phyloP scores from a whole-genome alignment of 2,797 vertebrate genomes.

The Rhabdophis nuchalis region DNA sequence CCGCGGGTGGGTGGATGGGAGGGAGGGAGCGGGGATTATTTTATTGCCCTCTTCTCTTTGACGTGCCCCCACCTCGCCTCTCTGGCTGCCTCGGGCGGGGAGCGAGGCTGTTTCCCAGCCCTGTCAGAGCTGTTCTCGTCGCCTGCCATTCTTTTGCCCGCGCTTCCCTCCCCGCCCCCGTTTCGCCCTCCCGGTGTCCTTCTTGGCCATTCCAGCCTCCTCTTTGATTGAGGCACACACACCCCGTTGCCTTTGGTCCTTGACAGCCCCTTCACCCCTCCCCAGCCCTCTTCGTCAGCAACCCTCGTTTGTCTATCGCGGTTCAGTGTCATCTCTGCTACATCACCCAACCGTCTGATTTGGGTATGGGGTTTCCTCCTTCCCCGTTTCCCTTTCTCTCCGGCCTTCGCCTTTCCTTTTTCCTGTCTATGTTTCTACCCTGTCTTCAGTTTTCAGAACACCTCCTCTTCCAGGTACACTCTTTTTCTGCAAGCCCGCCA shows the following conservation, averaged over 20 bases:
- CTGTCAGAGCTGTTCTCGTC: neutral
- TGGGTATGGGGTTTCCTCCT: neutral
- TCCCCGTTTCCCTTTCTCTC: accelerated
- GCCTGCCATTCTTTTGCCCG: neutral
- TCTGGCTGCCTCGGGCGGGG: neutral
- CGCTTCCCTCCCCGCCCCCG: neutral
- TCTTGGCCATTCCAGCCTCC: neutral
- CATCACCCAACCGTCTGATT: neutral
- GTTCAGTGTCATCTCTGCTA: neutral
- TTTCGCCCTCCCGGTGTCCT: neutral
- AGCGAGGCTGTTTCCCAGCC: neutral
- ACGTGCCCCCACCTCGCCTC: neutral
- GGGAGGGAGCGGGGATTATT: neutral
- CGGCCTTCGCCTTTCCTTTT: neutral
- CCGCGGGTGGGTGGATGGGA: neutral
- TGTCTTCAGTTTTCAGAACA: neutral
- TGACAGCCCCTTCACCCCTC: neutral
- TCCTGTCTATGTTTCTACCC: neutral
- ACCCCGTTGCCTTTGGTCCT: neutral
- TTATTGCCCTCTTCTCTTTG: neutral
- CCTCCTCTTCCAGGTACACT: neutral
- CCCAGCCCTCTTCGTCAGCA: neutral
- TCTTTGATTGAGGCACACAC: neutral
- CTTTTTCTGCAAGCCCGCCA: neutral
- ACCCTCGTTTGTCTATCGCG: neutral